phyloP scores from a whole-genome alignment of 1,140 invertebrate species.

The Trissolcus basalis region DNA sequence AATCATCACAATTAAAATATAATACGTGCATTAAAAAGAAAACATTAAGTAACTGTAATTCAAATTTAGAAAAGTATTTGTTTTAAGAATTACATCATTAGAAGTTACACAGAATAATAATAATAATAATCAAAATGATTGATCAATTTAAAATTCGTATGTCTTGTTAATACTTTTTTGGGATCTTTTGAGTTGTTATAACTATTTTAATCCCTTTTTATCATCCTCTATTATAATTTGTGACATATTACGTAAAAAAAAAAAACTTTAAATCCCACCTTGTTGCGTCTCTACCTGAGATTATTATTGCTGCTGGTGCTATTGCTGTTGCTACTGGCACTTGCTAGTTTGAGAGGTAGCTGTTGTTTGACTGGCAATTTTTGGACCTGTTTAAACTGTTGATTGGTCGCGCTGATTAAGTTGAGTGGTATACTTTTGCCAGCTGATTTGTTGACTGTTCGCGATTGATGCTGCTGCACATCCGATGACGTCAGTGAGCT shows the following conservation, averaged over 20 bases:
- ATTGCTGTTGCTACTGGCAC: conserved; percentile 72
- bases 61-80: too few relatives aligned
- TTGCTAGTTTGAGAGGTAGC: conserved; percentile 87
- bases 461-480: conserved; percentile 44
- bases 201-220: too few relatives aligned
- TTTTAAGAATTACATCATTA: too few relatives aligned
- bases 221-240: too few relatives aligned
- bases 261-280: conserved; percentile 43
- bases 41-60: too few relatives aligned
- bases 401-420: conserved; percentile 88
- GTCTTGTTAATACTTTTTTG: too few relatives aligned
- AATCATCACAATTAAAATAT: too few relatives aligned
- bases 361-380: conserved; percentile 85
- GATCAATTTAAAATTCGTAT: too few relatives aligned
- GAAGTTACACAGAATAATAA: too few relatives aligned
- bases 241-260: conserved; percentile 21
- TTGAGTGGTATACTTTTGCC: conserved; percentile 80
- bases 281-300: conserved; percentile 66
- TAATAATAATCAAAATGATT: too few relatives aligned
- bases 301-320: conserved; percentile 72
- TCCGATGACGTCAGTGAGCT: conserved; percentile 29
- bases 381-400: conserved; percentile 81
- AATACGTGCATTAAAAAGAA: too few relatives aligned
- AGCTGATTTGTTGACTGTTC: conserved; percentile 62
- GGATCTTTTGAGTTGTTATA: too few relatives aligned